Evolutionary conservation across 2,888 invertebrate genomes (phyloP).

Genomic region (Antheraea assamensis): DNA sequence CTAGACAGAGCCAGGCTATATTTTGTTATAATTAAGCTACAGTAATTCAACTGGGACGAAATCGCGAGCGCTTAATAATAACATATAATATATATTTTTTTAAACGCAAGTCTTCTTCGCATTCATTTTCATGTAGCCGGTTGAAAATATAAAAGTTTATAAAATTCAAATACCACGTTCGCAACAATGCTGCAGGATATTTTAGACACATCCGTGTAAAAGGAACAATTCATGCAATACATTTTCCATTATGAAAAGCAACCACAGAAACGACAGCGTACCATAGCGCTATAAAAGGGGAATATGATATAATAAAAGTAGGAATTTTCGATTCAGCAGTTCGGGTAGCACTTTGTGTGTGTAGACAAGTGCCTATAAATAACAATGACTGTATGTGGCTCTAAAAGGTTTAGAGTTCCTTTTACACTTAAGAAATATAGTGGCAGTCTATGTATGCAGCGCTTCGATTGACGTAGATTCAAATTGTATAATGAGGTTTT

Average conservation of each 20-base stretch:
- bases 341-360: background rate
- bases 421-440: background rate
- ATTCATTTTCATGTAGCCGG: background rate
- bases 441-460: no score
- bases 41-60: no score
- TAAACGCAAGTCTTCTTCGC: background rate
- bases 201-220: slow-evolving; percentile 26
- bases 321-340: background rate
- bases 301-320: slow-evolving; percentile 4
- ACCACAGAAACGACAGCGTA: slow-evolving; percentile 20
- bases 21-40: no score
- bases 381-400: background rate
- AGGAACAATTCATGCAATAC: slow-evolving; percentile 32
- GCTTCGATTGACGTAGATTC: no score
- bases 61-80: no score
- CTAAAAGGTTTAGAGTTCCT: background rate
- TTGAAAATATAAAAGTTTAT: slow-evolving; percentile 19
- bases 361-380: background rate
- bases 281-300: slow-evolving; percentile 1
- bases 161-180: slow-evolving; percentile 31
- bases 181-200: slow-evolving; percentile 24
- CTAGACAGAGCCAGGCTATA: no score
- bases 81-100: background rate
- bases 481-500: no score
- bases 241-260: slow-evolving; percentile 27